These are phyloP conservation scores for Motacilla tschutschensis DNA, from an alignment of 2,113 vertebrate species.

Conservation along the genomic window DNA sequence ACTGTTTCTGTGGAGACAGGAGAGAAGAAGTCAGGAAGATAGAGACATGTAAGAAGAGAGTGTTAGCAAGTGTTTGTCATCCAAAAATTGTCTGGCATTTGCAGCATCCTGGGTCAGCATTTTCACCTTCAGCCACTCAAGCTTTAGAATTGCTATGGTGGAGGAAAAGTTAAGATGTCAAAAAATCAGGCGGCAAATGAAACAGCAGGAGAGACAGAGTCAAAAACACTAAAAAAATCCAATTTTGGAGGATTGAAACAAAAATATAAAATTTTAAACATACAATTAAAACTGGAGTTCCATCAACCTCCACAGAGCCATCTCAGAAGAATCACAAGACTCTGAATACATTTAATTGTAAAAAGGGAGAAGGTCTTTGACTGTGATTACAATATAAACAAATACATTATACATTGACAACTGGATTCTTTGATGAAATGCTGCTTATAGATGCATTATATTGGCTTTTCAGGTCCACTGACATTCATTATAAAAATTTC, in stretches of 20 bases:
- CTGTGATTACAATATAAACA: background rate
- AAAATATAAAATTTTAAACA: background rate
- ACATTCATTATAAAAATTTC: background rate
- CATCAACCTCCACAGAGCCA: background rate
- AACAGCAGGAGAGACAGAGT: background rate
- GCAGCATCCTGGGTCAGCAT: background rate
- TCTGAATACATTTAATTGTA: background rate
- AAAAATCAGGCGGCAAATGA: background rate
- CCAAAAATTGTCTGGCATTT: background rate
- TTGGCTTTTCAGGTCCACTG: slow-evolving; percentile 4
- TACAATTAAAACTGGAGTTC: background rate
- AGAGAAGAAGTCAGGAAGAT: background rate
- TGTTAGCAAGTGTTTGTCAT: background rate
- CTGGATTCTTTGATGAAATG: background rate
- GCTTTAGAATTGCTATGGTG: background rate
- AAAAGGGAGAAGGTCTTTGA: background rate
- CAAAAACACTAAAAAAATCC: background rate
- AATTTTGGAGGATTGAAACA: background rate
- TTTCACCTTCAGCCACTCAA: background rate
- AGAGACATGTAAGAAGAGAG: background rate
- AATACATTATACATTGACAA: slow-evolving; percentile 12
- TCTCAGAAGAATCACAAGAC: background rate
- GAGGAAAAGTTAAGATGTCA: background rate
- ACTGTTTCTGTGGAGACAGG: background rate
- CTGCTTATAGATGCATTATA: background rate